Evolutionary conservation across 2,113 vertebrate genomes (phyloP), one percentile per base, ranked within the genome.

Genomic region (Euleptes europaea): DNA sequence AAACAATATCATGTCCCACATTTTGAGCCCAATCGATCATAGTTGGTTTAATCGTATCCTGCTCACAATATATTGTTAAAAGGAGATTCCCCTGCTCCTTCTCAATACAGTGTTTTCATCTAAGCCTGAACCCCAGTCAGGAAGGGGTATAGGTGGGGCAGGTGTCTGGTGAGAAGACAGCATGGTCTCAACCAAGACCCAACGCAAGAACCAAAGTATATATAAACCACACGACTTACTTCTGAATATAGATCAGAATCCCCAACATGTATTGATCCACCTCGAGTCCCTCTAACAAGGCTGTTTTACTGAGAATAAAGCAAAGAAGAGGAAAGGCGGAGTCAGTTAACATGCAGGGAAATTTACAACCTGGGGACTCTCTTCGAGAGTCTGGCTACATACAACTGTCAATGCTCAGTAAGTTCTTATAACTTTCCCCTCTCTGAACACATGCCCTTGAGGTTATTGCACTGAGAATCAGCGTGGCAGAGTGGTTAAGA

Each of bases 211-310:
- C 5, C 10, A 28, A 33, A 17, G 40, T 19, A 57, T 2, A 63
- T 51, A 28, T 15, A 70, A 26, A 21, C 3, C 0, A 26, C 42
- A 7, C 17, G 8, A 90, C 97, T 97, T 90, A 99, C 98, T 98
- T 99, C 83, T 99, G 98, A 82, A 99, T 99, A 92, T 99, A 98
- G 90, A 98, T 97, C 21, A 99, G 96, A 54, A 99, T 98, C 75
- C 98, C 98, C 77, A 99, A 94, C 98, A 99, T 98, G 94, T 99
- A 99, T 94, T 99, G 98, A 93, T 99, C 98, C 69, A 99, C 98
- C 91, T 99, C 98, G 82, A 99, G 95, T 2, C 98, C 98, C 85
- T 99, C 98, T 79, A 99, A 94, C 91, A 99, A 86, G 12, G 98
- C 98, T 0, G 98, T 98, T 94, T 99, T 99, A 96, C 98, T 99